phyloP scores from a whole-genome alignment of 2,797 vertebrate genomes.

The Cetoscarus ocellatus region DNA sequence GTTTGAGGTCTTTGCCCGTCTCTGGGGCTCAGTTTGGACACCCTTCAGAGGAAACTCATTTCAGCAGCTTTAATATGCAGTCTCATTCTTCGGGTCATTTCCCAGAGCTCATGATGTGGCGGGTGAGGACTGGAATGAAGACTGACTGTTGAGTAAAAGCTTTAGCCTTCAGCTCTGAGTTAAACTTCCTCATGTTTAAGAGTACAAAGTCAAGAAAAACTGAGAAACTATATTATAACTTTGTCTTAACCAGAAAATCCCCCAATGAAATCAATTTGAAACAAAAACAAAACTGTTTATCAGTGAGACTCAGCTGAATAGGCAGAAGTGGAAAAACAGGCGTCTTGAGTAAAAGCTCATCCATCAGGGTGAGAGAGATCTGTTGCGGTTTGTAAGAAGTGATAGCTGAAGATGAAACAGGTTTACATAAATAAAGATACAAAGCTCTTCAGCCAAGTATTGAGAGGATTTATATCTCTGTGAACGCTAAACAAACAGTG shows the following conservation, averaged over 20 bases:
- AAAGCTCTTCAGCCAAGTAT: not conserved
- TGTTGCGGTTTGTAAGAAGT: not conserved
- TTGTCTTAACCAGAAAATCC: not conserved
- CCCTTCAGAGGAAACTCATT: no score
- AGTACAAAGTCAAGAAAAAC: not conserved
- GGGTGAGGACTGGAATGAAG: no score
- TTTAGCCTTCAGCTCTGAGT: no score
- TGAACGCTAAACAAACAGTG: constrained; percentile 11
- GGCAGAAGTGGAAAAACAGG: not conserved
- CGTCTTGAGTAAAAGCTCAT: not conserved
- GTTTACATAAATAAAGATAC: constrained; percentile 2
- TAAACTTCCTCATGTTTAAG: not conserved
- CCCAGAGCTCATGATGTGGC: no score
- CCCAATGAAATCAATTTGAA: not conserved
- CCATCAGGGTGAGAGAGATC: not conserved
- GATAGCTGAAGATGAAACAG: constrained; percentile 10
- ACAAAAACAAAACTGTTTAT: not conserved
- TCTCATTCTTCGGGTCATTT: no score
- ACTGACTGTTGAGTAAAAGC: no score
- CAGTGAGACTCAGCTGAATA: not conserved
- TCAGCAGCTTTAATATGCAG: no score
- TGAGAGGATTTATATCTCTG: not conserved
- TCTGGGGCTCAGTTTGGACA: no score
- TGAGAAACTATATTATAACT: not conserved
- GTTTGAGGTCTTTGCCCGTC: no score